These are phyloP conservation scores for Diogma glabrata DNA, from an alignment of 2,888 invertebrate genomes.

Conservation along the genomic window DNA sequence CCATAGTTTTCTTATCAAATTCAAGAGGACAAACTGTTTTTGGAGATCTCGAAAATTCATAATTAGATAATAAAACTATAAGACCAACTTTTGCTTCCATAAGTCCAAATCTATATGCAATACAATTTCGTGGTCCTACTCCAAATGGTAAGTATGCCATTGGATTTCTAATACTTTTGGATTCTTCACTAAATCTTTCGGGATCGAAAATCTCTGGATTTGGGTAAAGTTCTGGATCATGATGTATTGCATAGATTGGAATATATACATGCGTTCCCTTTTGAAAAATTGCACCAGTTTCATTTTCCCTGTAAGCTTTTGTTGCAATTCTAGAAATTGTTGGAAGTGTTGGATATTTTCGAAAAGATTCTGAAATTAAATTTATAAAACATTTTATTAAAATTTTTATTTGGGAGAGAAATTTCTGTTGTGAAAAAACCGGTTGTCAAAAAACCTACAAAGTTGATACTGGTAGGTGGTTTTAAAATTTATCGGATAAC, in stretches of 20 bases:
- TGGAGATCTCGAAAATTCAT: no score
- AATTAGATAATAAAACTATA: no score
- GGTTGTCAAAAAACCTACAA: no score
- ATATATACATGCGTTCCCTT: conserved; percentile 25
- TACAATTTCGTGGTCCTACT: conserved; percentile 17
- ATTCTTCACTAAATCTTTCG: conserved; percentile 33
- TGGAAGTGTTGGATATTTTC: conserved; percentile 37
- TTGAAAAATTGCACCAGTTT: conserved; percentile 22
- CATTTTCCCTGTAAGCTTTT: conserved; percentile 28
- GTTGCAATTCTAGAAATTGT: conserved; percentile 29
- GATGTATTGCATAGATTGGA: conserved; percentile 32
- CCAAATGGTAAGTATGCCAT: conserved; percentile 15
- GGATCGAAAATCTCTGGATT: conserved; percentile 38
- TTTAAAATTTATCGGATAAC: no score
- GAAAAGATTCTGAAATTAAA: conserved; percentile 36
- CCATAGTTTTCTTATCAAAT: no score
- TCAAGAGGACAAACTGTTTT: no score
- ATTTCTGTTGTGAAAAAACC: no score
- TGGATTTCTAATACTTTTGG: neutral
- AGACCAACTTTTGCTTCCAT: conserved; percentile 11
- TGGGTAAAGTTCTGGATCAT: conserved; percentile 35
- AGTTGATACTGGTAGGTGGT: no score
- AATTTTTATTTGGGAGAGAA: no score
- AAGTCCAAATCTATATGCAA: conserved; percentile 15
- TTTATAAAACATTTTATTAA: no score